These are phyloP conservation scores for Chrysopa pallens DNA, from an alignment of 1,140 invertebrate species.

Conservation along the genomic window DNA sequence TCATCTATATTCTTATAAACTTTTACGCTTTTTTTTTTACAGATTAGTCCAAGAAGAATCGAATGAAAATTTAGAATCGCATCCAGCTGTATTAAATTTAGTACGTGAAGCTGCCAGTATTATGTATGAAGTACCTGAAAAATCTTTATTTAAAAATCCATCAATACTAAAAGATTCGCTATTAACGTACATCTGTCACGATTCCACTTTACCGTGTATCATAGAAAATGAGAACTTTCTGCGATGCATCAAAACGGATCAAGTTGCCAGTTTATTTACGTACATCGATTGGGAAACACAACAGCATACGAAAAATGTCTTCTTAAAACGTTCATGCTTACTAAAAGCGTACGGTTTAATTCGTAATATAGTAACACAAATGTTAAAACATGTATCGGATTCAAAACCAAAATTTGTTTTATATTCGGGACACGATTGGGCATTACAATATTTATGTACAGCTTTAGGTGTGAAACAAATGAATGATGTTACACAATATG, in stretches of 20 bases:
- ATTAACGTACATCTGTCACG: slow-evolving; percentile 68
- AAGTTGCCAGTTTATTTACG: slow-evolving; percentile 52
- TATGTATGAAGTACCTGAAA: slow-evolving; percentile 39
- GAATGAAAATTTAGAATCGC: slow-evolving; percentile 35
- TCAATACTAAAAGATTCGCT: slow-evolving; percentile 62
- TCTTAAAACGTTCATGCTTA: slow-evolving; percentile 45
- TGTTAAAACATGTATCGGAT: slow-evolving; percentile 44
- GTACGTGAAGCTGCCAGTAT: slow-evolving; percentile 40
- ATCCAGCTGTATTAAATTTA: slow-evolving; percentile 46
- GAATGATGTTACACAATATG: slow-evolving; percentile 49
- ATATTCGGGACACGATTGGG: slow-evolving; percentile 84
- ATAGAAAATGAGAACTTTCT: neutral
- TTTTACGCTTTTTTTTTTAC: too few species aligned
- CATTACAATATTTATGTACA: slow-evolving; percentile 61
- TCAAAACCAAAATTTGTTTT: slow-evolving; percentile 61
- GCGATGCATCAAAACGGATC: slow-evolving; percentile 32
- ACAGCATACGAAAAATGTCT: slow-evolving; percentile 40
- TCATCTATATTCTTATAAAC: too few species aligned
- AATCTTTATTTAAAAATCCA: slow-evolving; percentile 38
- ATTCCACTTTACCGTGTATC: slow-evolving; percentile 51
- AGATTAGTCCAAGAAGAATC: slow-evolving; percentile 21
- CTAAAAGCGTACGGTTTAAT: slow-evolving; percentile 59
- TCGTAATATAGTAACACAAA: slow-evolving; percentile 55
- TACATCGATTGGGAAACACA: slow-evolving; percentile 58
- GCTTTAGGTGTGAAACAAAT: slow-evolving; percentile 51